Conservation (phyloP, 2,888 invertebrate genomes). For the Rhimphoctona megacephalus region DNA sequence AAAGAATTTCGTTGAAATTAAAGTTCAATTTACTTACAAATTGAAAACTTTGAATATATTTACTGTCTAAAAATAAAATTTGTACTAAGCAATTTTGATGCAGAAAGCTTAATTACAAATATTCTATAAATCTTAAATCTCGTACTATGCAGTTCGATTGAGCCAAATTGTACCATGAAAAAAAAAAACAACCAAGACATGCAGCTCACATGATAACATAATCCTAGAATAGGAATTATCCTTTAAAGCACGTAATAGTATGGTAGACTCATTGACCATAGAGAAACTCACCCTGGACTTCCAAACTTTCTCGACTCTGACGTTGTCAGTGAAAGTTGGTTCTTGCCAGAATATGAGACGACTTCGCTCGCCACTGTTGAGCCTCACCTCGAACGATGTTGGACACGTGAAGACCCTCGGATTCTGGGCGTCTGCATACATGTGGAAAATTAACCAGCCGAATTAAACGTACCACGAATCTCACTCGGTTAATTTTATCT, state of each 20-base stretch:
- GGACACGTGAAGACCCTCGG: slow-evolving; percentile 88
- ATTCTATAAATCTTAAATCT: not conserved
- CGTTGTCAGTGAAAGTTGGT: slow-evolving; percentile 88
- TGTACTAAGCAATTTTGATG: not conserved
- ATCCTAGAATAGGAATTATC: slow-evolving; percentile 10
- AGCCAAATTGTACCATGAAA: not conserved
- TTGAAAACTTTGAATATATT: not conserved
- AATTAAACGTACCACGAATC: slow-evolving; percentile 20
- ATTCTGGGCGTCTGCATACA: slow-evolving; percentile 85
- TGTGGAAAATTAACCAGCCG: slow-evolving; percentile 31
- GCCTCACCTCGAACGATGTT: slow-evolving; percentile 87
- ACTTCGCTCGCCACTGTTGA: slow-evolving; percentile 86
- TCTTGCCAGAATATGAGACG: slow-evolving; percentile 88
- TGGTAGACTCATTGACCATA: not conserved
- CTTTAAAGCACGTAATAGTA: not conserved
- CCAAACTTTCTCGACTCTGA: slow-evolving; percentile 86
- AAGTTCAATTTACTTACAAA: too few species aligned
- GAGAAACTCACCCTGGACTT: slow-evolving; percentile 86
- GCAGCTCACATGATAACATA: not conserved
- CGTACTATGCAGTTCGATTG: not conserved
- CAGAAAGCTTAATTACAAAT: not conserved
- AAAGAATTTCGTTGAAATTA: not conserved
- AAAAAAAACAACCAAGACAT: not conserved
- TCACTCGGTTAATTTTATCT: not conserved
- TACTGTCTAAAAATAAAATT: not conserved